A percentile compares a stretch with the other conserved stretches of the same genome.
phyloP scores from a whole-genome alignment of 2,888 invertebrate species.

The Plusia festucae region DNA sequence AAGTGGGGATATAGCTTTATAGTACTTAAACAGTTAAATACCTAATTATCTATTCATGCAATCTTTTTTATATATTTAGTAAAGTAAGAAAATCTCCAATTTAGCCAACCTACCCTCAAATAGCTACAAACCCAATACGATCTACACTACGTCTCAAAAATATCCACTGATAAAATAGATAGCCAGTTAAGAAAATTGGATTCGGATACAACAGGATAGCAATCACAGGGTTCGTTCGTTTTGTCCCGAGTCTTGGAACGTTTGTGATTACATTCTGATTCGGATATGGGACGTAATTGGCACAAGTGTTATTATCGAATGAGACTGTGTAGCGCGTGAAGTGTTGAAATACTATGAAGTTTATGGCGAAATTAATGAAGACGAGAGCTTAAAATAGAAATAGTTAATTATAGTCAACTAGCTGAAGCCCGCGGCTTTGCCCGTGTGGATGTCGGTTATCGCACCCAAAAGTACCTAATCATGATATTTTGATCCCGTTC shows the following conservation, averaged over 20 bases:
- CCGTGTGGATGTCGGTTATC: too few species aligned
- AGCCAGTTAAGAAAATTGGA: slow-evolving; percentile 60
- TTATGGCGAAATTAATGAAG: not conserved
- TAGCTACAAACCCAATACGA: slow-evolving; percentile 19
- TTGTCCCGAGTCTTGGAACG: slow-evolving; percentile 46
- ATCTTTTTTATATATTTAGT: too few species aligned
- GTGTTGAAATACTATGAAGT: not conserved
- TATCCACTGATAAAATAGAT: slow-evolving; percentile 52
- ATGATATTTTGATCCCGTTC: too few species aligned
- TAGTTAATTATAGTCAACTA: too few species aligned
- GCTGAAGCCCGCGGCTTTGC: too few species aligned
- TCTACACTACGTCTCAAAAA: slow-evolving; percentile 50
- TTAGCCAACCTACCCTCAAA: not conserved
- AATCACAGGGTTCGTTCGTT: slow-evolving; percentile 52
- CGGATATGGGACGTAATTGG: slow-evolving; percentile 50
- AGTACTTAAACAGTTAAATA: too few species aligned
- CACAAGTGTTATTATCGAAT: slow-evolving; percentile 25
- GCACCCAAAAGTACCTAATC: too few species aligned
- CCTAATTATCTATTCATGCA: too few species aligned
- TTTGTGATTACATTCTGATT: slow-evolving; percentile 54
- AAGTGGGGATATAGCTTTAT: too few species aligned
- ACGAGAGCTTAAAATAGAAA: too few species aligned
- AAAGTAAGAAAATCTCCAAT: not conserved
- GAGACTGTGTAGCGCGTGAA: slow-evolving; percentile 17
- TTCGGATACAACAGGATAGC: slow-evolving; percentile 57